A percentile compares a stretch with the other conserved stretches of the same genome.
Evolutionary conservation across 2,797 vertebrate genomes (phyloP).

Genomic region (Carcharodon carcharias): DNA sequence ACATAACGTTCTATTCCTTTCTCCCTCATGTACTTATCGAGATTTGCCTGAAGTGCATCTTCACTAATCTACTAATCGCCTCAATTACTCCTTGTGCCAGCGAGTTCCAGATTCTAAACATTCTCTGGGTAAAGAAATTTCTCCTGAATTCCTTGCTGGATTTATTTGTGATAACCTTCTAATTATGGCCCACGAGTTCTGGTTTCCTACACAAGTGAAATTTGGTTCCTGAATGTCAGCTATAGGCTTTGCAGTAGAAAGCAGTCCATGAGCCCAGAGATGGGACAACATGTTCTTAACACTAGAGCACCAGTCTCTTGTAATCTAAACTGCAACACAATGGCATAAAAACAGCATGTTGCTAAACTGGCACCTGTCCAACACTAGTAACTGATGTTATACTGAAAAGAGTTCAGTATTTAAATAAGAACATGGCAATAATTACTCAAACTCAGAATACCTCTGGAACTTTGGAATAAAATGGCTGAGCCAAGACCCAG

Average conservation of each 20-base stretch:
- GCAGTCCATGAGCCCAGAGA: background rate
- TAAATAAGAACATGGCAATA: background rate
- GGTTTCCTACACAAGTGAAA: background rate
- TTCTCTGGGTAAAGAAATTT: background rate
- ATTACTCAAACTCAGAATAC: background rate
- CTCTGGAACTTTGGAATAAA: background rate
- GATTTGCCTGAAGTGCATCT: background rate
- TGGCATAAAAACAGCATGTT: background rate
- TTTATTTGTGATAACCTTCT: background rate
- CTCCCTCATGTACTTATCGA: background rate
- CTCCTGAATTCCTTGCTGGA: background rate
- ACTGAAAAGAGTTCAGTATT: background rate
- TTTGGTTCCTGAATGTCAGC: too few relatives aligned
- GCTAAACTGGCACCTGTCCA: background rate
- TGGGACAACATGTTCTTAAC: background rate
- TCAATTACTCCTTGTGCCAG: background rate
- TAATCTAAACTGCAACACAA: too few relatives aligned
- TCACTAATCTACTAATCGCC: background rate
- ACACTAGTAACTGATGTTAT: background rate
- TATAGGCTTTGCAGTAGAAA: background rate
- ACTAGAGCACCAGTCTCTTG: background rate
- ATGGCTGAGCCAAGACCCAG: background rate
- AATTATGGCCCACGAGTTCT: background rate
- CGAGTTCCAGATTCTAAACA: background rate
- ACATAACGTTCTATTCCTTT: background rate